Percentiles rank a stretch among this genome's conserved stretches.
phyloP scores from a whole-genome alignment of 2,888 invertebrate genomes.

The Horisme vitalbata region DNA sequence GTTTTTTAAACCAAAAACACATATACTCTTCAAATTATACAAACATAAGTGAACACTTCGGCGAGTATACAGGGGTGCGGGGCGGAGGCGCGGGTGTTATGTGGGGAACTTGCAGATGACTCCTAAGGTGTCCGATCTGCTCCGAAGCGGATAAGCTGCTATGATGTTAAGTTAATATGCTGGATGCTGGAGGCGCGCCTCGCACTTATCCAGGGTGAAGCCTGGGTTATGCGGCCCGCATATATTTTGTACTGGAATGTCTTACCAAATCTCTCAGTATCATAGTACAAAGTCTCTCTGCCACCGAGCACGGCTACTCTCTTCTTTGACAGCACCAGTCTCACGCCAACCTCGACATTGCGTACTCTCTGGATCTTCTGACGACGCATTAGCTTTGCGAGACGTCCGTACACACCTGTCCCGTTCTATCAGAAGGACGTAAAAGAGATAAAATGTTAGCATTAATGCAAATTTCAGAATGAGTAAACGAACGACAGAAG shows the following conservation, averaged over 20 bases:
- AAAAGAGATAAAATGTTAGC: not conserved
- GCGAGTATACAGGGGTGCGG: too few species aligned
- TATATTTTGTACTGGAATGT: constrained; percentile 23
- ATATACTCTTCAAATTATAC: too few species aligned
- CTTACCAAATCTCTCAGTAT: constrained; percentile 88
- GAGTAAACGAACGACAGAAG: too few species aligned
- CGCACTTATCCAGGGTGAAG: too few species aligned
- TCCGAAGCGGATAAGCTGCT: too few species aligned
- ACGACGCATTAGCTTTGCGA: constrained; percentile 86
- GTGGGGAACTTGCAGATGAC: too few species aligned
- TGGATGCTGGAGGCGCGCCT: too few species aligned
- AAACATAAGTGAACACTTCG: too few species aligned
- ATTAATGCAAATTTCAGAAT: not conserved
- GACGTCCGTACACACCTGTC: constrained; percentile 87
- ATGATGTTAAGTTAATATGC: too few species aligned
- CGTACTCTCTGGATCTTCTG: constrained; percentile 85
- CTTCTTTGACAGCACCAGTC: constrained; percentile 83
- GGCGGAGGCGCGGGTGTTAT: too few species aligned
- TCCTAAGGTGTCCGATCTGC: too few species aligned
- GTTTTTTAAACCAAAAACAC: too few species aligned
- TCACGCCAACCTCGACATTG: constrained; percentile 88
- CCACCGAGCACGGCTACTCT: constrained; percentile 88
- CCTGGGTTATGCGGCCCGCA: not conserved
- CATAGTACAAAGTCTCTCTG: constrained; percentile 88
- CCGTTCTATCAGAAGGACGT: constrained; percentile 82